Conservation (phyloP, 2,797 vertebrate species). For the Lophius americanus region DNA sequence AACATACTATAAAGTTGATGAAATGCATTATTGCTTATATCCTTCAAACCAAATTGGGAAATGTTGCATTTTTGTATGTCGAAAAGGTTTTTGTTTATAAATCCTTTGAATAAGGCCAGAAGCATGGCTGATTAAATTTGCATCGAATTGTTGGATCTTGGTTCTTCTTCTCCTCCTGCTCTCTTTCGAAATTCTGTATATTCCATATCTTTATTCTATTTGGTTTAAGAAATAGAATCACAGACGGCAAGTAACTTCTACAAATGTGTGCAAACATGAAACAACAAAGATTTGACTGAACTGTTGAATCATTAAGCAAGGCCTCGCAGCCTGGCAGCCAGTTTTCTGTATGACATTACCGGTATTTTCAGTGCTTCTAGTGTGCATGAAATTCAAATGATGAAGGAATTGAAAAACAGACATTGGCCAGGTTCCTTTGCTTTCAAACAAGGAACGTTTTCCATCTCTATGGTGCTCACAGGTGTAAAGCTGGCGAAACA, state of each 20-base stretch:
- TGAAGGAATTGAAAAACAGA: conserved; percentile 39
- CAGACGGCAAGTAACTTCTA: conserved; percentile 26
- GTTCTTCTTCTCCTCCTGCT: conserved; percentile 50
- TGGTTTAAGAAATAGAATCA: conserved; percentile 48
- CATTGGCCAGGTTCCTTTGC: conserved; percentile 19
- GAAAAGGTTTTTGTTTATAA: neutral
- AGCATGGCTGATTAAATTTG: no score
- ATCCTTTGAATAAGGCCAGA: no score
- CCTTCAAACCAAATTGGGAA: neutral
- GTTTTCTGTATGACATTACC: conserved; percentile 32
- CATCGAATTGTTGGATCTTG: conserved; percentile 1
- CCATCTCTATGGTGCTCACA: conserved; percentile 10
- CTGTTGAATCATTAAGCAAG: conserved; percentile 72
- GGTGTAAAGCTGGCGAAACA: conserved; percentile 28
- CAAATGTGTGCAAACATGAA: conserved; percentile 56
- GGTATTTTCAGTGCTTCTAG: conserved; percentile 46
- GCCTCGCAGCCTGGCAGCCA: conserved; percentile 54
- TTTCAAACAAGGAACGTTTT: conserved; percentile 42
- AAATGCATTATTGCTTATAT: neutral
- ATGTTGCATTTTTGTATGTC: neutral
- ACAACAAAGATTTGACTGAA: conserved; percentile 62
- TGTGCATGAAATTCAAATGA: conserved; percentile 70
- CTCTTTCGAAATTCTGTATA: no score
- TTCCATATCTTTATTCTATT: no score
- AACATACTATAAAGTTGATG: no score